Evolutionary conservation across 1,140 invertebrate species (phyloP).

Genomic region (Caerostris darwini): DNA sequence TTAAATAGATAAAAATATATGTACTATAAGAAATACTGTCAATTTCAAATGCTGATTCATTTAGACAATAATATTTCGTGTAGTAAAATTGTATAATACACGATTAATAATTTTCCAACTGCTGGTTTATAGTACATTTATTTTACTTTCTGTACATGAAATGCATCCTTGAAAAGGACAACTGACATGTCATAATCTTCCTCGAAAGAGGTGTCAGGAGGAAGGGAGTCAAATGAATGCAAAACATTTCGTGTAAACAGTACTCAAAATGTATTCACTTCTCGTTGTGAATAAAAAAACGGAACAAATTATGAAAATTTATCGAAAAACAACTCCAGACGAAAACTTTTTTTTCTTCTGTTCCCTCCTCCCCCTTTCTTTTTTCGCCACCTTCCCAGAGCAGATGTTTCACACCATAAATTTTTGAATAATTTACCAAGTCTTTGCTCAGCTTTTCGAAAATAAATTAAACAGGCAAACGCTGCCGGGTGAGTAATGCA

Average conservation of each 20-base stretch:
- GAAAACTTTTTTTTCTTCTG: no score
- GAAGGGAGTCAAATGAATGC: neutral
- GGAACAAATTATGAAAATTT: slow-evolving; percentile 7
- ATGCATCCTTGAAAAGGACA: neutral
- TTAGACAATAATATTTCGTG: no score
- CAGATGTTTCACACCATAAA: slow-evolving; percentile 46
- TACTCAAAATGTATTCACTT: neutral
- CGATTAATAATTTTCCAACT: no score
- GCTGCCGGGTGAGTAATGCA: neutral
- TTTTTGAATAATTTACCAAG: slow-evolving; percentile 16
- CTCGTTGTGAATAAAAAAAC: neutral
- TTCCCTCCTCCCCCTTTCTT: neutral
- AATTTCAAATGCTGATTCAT: no score
- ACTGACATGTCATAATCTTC: neutral
- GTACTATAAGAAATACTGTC: no score
- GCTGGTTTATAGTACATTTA: no score
- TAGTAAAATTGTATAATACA: no score
- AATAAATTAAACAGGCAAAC: neutral
- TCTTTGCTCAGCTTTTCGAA: slow-evolving; percentile 27
- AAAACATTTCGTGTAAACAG: neutral
- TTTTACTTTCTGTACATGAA: neutral
- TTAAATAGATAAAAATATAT: no score
- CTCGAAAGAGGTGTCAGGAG: neutral
- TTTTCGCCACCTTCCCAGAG: neutral
- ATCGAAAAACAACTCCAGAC: neutral